Evolutionary conservation across 2,888 invertebrate species (phyloP), one percentile per base, ranked within the genome.

Genomic region (Anorthoa munda): DNA sequence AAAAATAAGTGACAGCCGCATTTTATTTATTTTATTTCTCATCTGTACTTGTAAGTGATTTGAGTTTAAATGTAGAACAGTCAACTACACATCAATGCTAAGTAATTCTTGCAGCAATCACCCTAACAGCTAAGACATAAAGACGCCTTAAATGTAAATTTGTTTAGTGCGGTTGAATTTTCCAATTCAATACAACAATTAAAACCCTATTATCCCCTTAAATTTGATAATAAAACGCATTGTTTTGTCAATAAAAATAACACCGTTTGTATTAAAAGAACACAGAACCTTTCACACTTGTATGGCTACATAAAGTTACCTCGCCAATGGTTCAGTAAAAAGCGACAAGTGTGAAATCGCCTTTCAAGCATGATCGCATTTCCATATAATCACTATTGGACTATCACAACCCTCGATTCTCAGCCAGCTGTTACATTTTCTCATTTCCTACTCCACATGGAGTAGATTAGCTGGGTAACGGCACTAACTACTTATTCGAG

Each of bases 361-460:
- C 90, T 86, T 87, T 90, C 85, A 86, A 86, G 87, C 87, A 89
- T 90, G 89, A 90, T 90, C 90, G 86, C 90, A 91, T 91, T 90
- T 91, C 90, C 91, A 91, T 91, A 88, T 89, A 89, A 91, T 91
- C 90, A 89, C 89, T 91, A 89, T 90, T 89, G 87, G 86, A 88
- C 89, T 85, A 90, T 89, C 88, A 87, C 85, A 84, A 84, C 86
- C 86, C 88, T 87, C 89, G 83, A 84, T 88, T 89, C 85, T 81
- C 76, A 82, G 85, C 82, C 87, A 90, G 87, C 86, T 87, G 88
- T 86, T 90, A 88, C 89, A 84, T 88, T 89, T 88, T 90, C 88
- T 90, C 88, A 90, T 91, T 91, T 89, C 90, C 90, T 89, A 84
- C 80, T 80, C 83, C 81, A 78, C 83, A 79, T 83, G 67, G 75